These are phyloP conservation scores for Melinopterus prodromus DNA, from an alignment of 2,888 invertebrate species.

Conservation along the genomic window DNA sequence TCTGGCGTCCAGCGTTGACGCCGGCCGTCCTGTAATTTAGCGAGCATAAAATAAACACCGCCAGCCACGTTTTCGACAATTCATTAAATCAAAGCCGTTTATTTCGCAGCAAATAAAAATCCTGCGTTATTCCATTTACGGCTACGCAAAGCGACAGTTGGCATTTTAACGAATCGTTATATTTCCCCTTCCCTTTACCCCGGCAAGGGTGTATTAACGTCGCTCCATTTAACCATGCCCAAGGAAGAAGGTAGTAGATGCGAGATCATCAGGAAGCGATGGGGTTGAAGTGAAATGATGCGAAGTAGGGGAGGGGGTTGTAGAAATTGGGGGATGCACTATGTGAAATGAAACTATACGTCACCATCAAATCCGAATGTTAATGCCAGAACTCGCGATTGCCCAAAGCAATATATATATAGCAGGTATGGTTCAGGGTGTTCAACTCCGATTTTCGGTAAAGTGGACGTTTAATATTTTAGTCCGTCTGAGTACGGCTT, in stretches of 20 bases:
- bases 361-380: conserved; percentile 20
- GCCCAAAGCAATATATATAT: not conserved
- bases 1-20: too few species aligned
- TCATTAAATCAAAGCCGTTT: too few species aligned
- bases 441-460: conserved; percentile 4
- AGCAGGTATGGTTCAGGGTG: conserved; percentile 1
- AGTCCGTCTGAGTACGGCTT: conserved; percentile 9
- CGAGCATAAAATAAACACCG: too few species aligned
- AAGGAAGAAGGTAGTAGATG: not conserved
- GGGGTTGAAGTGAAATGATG: not conserved
- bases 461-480: conserved; percentile 23
- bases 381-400: not conserved
- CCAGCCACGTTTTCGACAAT: too few species aligned
- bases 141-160: not conserved
- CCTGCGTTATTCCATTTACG: not conserved
- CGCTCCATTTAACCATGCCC: not conserved
- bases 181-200: not conserved
- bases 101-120: not conserved
- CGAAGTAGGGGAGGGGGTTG: not conserved
- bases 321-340: conserved; percentile 15
- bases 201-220: not conserved
- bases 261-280: not conserved
- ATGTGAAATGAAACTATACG: conserved; percentile 24
- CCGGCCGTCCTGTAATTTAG: too few species aligned
- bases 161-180: not conserved